Conservation (phyloP, 1,140 invertebrate genomes). For the Melitaea cinxia region DNA sequence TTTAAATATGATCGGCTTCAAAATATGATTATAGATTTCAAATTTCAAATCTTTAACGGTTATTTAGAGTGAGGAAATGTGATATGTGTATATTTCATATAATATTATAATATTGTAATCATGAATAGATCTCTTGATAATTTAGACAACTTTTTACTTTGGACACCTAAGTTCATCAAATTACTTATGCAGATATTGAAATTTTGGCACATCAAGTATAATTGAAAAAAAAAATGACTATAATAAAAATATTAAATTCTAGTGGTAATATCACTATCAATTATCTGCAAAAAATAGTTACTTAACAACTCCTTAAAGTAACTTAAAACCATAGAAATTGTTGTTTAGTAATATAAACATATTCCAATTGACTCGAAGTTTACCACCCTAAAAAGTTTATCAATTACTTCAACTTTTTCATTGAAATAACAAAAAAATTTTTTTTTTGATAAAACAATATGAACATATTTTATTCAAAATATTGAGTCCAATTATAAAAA, state of each 20-base stretch:
- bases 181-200: constrained; percentile 1
- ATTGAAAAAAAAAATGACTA: constrained; percentile 11
- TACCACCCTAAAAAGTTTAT: not conserved
- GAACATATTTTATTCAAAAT: constrained; percentile 4
- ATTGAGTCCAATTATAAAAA: constrained; percentile 1
- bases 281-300: not conserved
- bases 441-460: not conserved
- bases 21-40: no score
- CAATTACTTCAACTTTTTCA: constrained; percentile 1
- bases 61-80: constrained; percentile 3
- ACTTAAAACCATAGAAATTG: not conserved
- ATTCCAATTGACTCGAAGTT: constrained; percentile 7
- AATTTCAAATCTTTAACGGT: not conserved
- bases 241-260: not conserved
- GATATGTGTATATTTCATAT: constrained; percentile 23
- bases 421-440: not conserved
- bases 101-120: not conserved
- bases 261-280: not conserved
- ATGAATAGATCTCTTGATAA: constrained; percentile 2
- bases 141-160: not conserved
- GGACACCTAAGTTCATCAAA: not conserved
- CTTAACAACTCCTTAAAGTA: not conserved
- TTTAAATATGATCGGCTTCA: no score
- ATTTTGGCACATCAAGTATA: constrained; percentile 22
- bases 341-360: not conserved